Base-by-base conservation (phyloP, 2,113 vertebrate genomes). In the Epinephelus fuscoguttatus region DNA sequence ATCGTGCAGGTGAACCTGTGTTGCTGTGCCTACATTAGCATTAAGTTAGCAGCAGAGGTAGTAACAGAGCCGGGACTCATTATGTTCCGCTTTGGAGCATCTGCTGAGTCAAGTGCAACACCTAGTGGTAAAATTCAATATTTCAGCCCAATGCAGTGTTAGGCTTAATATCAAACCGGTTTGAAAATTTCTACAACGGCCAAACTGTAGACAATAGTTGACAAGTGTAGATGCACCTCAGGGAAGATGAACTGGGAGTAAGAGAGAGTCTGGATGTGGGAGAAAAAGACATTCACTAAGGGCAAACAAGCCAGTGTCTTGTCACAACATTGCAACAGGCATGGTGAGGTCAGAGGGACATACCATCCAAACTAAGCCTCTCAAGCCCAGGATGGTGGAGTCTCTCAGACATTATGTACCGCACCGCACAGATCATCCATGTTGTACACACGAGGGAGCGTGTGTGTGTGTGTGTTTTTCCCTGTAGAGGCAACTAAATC, bases 261-360 rank as follows among this genome's bases (percentile, higher is more conserved):
- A 33, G 11, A 18, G 18, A 42, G 14, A 21, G n/a, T 23, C 15
- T 27, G 12, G 4, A 27, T 27, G 6, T 27, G 30, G 25, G 9
- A 25, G 25, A 30, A 52, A 67, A 66, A 59, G 18, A 57, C n/a
- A 42, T 73, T 47, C 2, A 62, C 19, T 53, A 12, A 55, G 25
- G 40, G 42, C 1, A 3, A 70, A 52, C 12, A 42, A 77, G 45
- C 55, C 50, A 40, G 18, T 63, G n/a, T 73, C 42, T 80, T 87
- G 69, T 57, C 68, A 75, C 3, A 49, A 47, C 23, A 75, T 14
- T 57, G 68, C 42, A 60, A 45, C 33, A 52, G 69, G 45, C 59
- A 27, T 0, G 27, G 77, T 90, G 81, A 86, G 45, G 78, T 91
- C 85, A 91, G 75, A 82, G 69, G 25, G 15, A n/a, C 72, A 50